These are phyloP conservation scores for Anoplolepis gracilipes DNA, from an alignment of 1,140 invertebrate genomes.

Conservation along the genomic window DNA sequence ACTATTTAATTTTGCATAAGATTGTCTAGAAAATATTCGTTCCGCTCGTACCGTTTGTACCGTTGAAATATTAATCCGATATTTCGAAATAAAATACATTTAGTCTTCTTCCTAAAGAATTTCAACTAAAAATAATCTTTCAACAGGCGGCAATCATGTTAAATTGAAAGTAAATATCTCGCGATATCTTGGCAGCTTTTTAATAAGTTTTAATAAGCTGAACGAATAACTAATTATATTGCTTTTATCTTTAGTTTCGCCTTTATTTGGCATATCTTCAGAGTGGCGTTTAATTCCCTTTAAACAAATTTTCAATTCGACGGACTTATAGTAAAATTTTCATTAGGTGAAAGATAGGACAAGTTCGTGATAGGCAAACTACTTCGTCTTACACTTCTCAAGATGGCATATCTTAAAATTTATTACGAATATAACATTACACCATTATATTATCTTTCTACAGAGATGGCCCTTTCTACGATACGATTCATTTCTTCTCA, in stretches of 20 bases:
- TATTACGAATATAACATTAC: conserved; percentile 44
- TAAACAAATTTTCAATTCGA: conserved; percentile 55
- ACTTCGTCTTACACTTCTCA: not conserved
- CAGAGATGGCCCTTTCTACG: not conserved
- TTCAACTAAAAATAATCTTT: conserved; percentile 44
- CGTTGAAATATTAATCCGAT: conserved; percentile 33
- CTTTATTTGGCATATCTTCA: conserved; percentile 40
- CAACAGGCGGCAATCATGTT: not conserved
- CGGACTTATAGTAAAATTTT: conserved; percentile 43
- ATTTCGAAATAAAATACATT: conserved; percentile 29
- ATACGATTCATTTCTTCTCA: not conserved
- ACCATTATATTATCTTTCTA: conserved; percentile 33
- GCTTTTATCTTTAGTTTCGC: conserved; percentile 24
- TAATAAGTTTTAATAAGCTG: conserved; percentile 55
- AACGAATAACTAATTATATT: conserved; percentile 51
- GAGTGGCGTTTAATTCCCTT: conserved; percentile 37
- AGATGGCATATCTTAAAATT: conserved; percentile 39
- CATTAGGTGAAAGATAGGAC: conserved; percentile 22
- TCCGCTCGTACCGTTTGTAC: not conserved
- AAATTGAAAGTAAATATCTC: conserved; percentile 53
- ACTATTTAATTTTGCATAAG: conserved; percentile 28
- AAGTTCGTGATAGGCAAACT: conserved; percentile 20
- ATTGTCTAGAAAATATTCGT: conserved; percentile 21
- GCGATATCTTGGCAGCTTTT: conserved; percentile 46
- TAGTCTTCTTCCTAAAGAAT: not conserved